A percentile compares a stretch with the other conserved stretches of the same genome.
These are phyloP conservation scores for Tricholaema leucomelas DNA, from an alignment of 2,113 vertebrate species.

Conservation along the genomic window DNA sequence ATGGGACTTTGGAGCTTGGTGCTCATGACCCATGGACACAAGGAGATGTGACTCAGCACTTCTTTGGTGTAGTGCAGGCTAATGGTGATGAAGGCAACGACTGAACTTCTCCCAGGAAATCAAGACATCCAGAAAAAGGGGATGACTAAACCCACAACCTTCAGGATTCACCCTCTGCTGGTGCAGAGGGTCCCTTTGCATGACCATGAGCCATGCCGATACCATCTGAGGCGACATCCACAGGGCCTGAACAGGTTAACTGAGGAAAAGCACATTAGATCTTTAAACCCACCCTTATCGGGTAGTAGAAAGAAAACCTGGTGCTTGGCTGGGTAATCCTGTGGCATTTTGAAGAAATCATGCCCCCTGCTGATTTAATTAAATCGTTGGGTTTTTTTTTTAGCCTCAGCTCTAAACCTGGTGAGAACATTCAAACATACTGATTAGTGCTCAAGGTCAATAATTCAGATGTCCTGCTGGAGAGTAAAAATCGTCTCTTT, in stretches of 20 bases:
- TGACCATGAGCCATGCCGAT: fast-evolving
- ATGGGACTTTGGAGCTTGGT: background rate
- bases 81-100: background rate
- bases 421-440: background rate
- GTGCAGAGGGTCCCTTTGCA: background rate
- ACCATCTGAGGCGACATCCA: background rate
- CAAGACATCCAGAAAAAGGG: background rate
- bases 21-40: fast-evolving
- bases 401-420: background rate
- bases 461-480: conserved; percentile 13
- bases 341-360: conserved; percentile 64
- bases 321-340: background rate
- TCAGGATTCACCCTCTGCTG: background rate
- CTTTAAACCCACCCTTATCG: background rate
- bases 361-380: conserved; percentile 76
- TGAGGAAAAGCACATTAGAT: background rate
- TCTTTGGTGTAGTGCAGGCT: background rate
- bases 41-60: background rate
- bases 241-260: background rate
- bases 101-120: background rate
- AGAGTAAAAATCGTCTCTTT: conserved; percentile 22
- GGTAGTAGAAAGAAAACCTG: background rate
- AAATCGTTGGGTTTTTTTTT: background rate
- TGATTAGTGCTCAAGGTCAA: conserved; percentile 46
- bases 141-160: background rate